A percentile compares a stretch with the other conserved stretches of the same genome.
Conservation (phyloP, 2,888 invertebrate species). For the Aporophyla nigra region DNA sequence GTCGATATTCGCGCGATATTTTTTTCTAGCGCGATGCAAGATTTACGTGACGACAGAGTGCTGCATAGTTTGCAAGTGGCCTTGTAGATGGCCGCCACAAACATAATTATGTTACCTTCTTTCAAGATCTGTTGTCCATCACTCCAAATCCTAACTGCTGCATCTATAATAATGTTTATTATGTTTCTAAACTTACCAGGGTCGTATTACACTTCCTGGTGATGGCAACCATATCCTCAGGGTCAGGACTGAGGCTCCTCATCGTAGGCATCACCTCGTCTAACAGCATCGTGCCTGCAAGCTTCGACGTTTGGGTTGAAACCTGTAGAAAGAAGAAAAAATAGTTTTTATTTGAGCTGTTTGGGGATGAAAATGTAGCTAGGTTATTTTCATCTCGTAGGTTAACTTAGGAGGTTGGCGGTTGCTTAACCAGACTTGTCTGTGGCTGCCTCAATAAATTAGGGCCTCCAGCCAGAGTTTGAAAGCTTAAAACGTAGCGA, state of each 20-base stretch:
- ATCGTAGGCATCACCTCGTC: conserved; percentile 89
- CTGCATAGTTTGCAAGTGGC: neutral
- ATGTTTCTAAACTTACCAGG: conserved; percentile 72
- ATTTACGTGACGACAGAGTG: neutral
- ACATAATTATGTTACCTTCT: neutral
- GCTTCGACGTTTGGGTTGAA: neutral
- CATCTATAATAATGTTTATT: neutral
- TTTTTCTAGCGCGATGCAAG: no score
- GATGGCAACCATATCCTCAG: conserved; percentile 77
- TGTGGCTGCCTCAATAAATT: no score
- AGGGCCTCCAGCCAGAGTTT: no score
- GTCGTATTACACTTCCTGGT: conserved; percentile 77
- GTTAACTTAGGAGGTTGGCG: no score
- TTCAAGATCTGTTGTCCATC: neutral
- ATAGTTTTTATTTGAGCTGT: neutral
- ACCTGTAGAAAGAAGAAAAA: conserved; percentile 6
- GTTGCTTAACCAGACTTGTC: no score
- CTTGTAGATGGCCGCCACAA: neutral
- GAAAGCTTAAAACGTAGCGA: no score
- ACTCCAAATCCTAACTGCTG: neutral
- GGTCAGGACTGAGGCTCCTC: conserved; percentile 89
- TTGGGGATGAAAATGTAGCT: no score
- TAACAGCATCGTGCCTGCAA: conserved; percentile 73
- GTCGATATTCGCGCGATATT: no score
- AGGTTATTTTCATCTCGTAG: no score